Percentiles rank a stretch among this genome's conserved stretches.
Conservation (phyloP, 2,797 vertebrate genomes). For the Semaprochilodus insignis region DNA sequence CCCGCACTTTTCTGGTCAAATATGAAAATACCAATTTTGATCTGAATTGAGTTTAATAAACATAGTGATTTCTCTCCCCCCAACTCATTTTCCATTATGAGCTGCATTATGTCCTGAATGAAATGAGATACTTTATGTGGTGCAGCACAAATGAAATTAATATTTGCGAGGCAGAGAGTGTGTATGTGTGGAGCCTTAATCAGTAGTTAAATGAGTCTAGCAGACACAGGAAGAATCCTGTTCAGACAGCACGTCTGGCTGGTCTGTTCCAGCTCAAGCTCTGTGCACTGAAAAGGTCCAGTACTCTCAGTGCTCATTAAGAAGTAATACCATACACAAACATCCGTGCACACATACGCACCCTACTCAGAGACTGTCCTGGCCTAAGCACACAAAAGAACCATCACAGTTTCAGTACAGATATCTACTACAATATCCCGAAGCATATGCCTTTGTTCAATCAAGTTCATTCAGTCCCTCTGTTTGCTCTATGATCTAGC, state of each 20-base stretch:
- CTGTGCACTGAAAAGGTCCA: conserved; percentile 38
- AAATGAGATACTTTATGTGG: conserved; percentile 55
- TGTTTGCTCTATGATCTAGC: conserved; percentile 9
- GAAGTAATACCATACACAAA: conserved; percentile 5
- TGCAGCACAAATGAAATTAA: conserved; percentile 59
- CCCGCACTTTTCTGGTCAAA: conserved; percentile 54
- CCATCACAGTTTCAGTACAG: conserved; percentile 5
- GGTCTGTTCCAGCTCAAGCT: conserved; percentile 4
- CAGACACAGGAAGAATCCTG: conserved; percentile 34
- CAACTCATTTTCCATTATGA: conserved; percentile 54
- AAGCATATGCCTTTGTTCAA: not conserved
- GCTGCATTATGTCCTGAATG: conserved; percentile 44
- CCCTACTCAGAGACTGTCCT: conserved; percentile 38
- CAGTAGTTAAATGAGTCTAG: conserved; percentile 51
- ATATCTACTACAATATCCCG: not conserved
- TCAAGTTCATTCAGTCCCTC: not conserved
- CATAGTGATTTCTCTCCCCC: conserved; percentile 44
- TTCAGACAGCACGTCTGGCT: conserved; percentile 38
- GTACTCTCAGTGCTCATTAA: conserved; percentile 39
- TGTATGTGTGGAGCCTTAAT: conserved; percentile 43
- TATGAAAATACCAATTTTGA: conserved; percentile 61
- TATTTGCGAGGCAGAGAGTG: conserved; percentile 40
- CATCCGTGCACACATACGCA: not conserved
- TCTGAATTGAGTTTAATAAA: conserved; percentile 64
- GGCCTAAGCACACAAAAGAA: not conserved